These are phyloP conservation scores for Porphyrio hochstetteri DNA, from an alignment of 2,113 vertebrate genomes.

Conservation along the genomic window DNA sequence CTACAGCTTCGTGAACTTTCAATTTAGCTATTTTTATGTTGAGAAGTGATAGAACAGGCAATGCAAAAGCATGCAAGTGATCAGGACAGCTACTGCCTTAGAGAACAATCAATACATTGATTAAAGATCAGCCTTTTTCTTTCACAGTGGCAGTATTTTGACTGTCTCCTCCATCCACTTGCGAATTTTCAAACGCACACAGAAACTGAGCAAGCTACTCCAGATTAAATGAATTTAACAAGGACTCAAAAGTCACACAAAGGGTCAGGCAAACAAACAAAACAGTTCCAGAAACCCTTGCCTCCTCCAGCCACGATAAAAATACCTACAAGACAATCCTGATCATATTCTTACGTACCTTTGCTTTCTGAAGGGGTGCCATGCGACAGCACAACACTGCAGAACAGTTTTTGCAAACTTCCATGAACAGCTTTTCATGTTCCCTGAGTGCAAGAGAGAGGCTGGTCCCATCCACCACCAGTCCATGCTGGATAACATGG, in stretches of 20 bases:
- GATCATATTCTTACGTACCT: constrained; percentile 74
- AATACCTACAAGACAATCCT: not conserved
- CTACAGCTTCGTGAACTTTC: not conserved
- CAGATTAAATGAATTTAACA: not conserved
- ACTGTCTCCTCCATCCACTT: not conserved
- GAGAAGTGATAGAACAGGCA: not conserved
- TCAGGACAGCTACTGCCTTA: not conserved
- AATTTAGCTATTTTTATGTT: not conserved
- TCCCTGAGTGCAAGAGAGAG: constrained; percentile 93
- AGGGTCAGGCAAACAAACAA: not conserved
- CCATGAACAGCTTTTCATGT: constrained; percentile 97
- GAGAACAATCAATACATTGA: not conserved
- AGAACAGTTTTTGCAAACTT: constrained; percentile 93
- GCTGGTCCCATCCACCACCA: constrained; percentile 97
- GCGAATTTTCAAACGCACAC: not conserved
- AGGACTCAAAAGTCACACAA: not conserved
- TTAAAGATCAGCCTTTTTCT: not conserved
- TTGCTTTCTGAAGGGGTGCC: constrained; percentile 97
- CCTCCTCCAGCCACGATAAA: not conserved
- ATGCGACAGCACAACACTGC: constrained; percentile 97
- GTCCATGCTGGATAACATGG: constrained; percentile 94
- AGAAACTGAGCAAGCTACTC: not conserved
- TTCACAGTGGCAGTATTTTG: not conserved
- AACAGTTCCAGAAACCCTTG: not conserved
- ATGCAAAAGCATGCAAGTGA: not conserved